phyloP scores from a whole-genome alignment of 2,113 vertebrate species.

The Petromus typicus region DNA sequence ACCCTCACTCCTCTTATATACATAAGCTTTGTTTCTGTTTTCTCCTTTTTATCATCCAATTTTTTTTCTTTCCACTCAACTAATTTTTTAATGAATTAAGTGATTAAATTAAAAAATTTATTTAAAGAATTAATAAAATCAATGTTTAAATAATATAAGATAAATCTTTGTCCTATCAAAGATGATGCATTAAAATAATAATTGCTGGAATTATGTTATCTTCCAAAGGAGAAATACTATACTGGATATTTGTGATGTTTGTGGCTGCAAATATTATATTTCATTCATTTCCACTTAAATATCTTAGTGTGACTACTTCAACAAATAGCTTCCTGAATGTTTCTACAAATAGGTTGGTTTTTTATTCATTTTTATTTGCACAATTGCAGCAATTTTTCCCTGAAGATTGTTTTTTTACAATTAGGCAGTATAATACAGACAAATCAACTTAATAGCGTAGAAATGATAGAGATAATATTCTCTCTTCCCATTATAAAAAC shows the following conservation, averaged over 20 bases:
- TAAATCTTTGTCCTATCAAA: not conserved
- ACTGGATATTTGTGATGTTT: too few relatives aligned
- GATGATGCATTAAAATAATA: not conserved
- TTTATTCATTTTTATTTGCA: not conserved
- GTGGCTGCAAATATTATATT: not conserved
- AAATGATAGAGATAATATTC: not conserved
- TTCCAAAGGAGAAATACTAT: not conserved
- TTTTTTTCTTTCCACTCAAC: too few relatives aligned
- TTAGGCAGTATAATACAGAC: not conserved
- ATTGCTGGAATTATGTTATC: not conserved
- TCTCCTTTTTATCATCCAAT: too few relatives aligned
- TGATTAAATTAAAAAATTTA: too few relatives aligned
- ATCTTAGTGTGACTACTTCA: not conserved
- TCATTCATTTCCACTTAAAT: not conserved
- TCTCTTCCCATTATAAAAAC: not conserved
- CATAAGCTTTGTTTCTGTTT: too few relatives aligned
- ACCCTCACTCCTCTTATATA: too few relatives aligned
- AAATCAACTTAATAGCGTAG: not conserved
- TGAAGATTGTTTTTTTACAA: not conserved
- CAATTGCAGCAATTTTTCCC: not conserved
- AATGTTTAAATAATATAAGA: not conserved
- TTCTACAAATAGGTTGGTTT: not conserved
- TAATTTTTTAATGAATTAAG: too few relatives aligned
- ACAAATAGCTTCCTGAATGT: not conserved
- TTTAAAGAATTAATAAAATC: not conserved